A percentile compares a stretch with the other conserved stretches of the same genome.
These are phyloP conservation scores for Hydrozoanthus gracilis DNA, from an alignment of 92 coral and sea anemone species.

Conservation along the genomic window DNA sequence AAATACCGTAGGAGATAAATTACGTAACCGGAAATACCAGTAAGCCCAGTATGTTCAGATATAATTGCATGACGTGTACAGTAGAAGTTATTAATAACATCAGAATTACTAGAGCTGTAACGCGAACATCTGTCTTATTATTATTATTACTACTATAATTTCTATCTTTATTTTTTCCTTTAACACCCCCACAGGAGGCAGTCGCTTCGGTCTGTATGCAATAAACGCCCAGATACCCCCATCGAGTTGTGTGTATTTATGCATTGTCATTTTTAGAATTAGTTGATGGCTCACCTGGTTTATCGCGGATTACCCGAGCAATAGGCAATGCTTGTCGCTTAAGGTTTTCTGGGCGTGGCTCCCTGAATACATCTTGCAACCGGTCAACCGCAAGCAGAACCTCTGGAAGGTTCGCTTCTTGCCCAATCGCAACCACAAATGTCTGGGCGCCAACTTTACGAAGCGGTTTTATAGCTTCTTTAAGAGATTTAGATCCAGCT, in stretches of 20 bases:
- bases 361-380: constrained; percentile 30
- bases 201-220: background rate
- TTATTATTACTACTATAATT: no score
- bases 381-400: constrained; percentile 19
- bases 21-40: no score
- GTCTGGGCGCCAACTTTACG: constrained; percentile 34
- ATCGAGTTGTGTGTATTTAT: no score
- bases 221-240: background rate
- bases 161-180: no score
- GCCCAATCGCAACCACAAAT: constrained; percentile 30
- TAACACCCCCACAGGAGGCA: no score
- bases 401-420: constrained; percentile 1
- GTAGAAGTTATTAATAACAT: no score
- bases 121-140: no score
- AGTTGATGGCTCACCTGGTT: constrained; percentile 61
- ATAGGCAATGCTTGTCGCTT: constrained; percentile 45
- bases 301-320: constrained; percentile 62
- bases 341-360: constrained; percentile 51
- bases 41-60: no score
- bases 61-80: no score
- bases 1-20: no score
- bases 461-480: constrained; percentile 45
- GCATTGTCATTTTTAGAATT: background rate
- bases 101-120: no score
- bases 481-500: constrained; percentile 40